Evolutionary conservation across 2,888 invertebrate species (phyloP).

Genomic region (Sympetrum striolatum): DNA sequence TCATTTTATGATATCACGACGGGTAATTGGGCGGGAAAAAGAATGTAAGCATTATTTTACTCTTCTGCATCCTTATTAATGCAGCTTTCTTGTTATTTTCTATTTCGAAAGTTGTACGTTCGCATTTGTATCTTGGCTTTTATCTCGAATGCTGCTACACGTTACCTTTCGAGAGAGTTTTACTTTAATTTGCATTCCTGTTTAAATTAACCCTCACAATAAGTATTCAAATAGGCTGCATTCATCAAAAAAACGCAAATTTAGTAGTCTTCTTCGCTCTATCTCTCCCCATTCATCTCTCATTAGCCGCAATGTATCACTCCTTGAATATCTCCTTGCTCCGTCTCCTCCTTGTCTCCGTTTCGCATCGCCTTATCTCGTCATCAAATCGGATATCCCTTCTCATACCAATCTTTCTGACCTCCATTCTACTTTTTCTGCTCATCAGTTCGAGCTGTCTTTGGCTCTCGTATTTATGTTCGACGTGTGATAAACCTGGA

Average conservation of each 20-base stretch:
- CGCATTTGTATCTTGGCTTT: too few relatives aligned
- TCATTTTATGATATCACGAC: too few relatives aligned
- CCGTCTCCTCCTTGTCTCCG: background rate
- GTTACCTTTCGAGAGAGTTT: too few relatives aligned
- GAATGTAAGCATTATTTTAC: too few relatives aligned
- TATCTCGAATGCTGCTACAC: too few relatives aligned
- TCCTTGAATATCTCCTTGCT: background rate
- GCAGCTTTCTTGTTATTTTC: too few relatives aligned
- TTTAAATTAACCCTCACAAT: too few relatives aligned
- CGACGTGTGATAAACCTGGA: too few relatives aligned
- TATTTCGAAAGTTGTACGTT: too few relatives aligned
- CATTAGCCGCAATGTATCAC: background rate
- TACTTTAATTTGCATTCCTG: too few relatives aligned
- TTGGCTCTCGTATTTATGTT: background rate
- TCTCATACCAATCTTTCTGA: background rate
- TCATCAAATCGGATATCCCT: background rate
- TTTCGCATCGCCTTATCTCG: background rate
- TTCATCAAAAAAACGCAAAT: background rate
- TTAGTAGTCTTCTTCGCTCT: background rate
- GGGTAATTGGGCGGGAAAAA: too few relatives aligned
- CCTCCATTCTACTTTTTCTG: background rate
- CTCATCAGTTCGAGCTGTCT: background rate
- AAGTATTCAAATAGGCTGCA: background rate
- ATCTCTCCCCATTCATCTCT: background rate
- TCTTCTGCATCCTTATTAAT: too few relatives aligned